Evolutionary conservation across 92 coral and sea anemone genomes (phyloP), one percentile per base, ranked within the genome.

Genomic region (Pocillopora meandrina): DNA sequence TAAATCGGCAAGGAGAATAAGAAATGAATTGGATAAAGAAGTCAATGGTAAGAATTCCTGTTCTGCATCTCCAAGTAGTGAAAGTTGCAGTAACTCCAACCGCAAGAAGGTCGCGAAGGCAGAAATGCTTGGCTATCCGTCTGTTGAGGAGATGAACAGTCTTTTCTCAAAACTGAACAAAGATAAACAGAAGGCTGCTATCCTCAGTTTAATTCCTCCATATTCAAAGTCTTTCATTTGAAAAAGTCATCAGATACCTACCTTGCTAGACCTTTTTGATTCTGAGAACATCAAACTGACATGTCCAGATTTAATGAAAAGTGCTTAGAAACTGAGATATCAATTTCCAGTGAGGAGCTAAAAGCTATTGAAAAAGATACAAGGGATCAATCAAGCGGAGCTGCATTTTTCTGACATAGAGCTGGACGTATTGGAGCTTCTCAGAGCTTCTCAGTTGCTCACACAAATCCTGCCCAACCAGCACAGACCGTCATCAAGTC

Each of bases 401-500:
- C 78, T 31, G 61, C 72, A 58, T 87, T 87, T 61, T 87, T 67
- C 61, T 62, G 69, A 55, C 85, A 86, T 71, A 74, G 85, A 59
- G 82, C 89, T 71, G 92, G 92, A 57, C 81, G 88, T 63, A 77
- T 89, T 84, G 89, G 92, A 65, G 89, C 85, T 47, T 78, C 89
- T 10, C 63, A 65, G 21, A 84, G 88, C 79, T 59, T 63, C 55
- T 73, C 88, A 19, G 91, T 82, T 31, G 77, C 85, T 21, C 78
- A 83, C 61, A 89, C 85, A 59, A 84, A 84, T 72, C 92, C 85
- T 58, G 82, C 84, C 76, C 89, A 89, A 68, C 92, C 89, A 59
- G 73, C 87, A 52, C 66, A 47, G 62, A 78, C 85, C 42, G 84
- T 82, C 71, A 82, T 88, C 74, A 88, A 88, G 56, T 76, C 52